These are phyloP conservation scores for Elmis aenea DNA, from an alignment of 2,888 invertebrate species.

Conservation along the genomic window DNA sequence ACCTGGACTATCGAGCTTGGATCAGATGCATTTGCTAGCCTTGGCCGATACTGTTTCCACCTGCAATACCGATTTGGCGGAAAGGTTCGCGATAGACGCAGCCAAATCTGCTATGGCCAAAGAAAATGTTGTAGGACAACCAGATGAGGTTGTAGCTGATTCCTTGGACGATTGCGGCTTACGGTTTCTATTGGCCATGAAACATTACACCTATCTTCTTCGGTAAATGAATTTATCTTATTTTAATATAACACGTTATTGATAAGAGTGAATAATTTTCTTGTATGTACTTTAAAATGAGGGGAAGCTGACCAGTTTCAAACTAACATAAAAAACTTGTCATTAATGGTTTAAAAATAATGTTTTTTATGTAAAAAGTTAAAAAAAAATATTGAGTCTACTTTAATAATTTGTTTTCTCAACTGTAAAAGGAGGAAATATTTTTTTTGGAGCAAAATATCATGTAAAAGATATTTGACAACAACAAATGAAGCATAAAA, in stretches of 20 bases:
- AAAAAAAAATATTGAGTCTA: no score
- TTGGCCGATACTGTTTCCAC: conserved; percentile 96
- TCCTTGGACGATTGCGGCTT: conserved; percentile 96
- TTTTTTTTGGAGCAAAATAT: no score
- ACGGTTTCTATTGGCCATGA: conserved; percentile 92
- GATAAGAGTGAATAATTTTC: no score
- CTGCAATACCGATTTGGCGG: conserved; percentile 83
- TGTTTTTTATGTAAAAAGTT: no score
- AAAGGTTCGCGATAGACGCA: conserved; percentile 68
- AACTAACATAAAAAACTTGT: neutral
- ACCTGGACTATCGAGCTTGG: conserved; percentile 91
- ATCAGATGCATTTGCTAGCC: conserved; percentile 99
- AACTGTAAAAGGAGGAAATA: no score
- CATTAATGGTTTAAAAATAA: no score
- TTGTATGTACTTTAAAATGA: no score
- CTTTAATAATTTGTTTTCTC: no score
- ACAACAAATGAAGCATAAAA: no score
- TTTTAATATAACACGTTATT: no score
- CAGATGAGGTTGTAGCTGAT: conserved; percentile 60
- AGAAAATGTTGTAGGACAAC: conserved; percentile 56
- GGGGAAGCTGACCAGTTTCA: no score
- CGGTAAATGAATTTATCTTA: conserved; percentile 24
- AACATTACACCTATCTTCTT: conserved; percentile 92
- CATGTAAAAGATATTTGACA: no score
- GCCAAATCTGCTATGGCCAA: conserved; percentile 63